Percentiles rank a stretch among this genome's conserved stretches.
phyloP scores from a whole-genome alignment of 2,113 vertebrate genomes.

The Cervus canadensis region DNA sequence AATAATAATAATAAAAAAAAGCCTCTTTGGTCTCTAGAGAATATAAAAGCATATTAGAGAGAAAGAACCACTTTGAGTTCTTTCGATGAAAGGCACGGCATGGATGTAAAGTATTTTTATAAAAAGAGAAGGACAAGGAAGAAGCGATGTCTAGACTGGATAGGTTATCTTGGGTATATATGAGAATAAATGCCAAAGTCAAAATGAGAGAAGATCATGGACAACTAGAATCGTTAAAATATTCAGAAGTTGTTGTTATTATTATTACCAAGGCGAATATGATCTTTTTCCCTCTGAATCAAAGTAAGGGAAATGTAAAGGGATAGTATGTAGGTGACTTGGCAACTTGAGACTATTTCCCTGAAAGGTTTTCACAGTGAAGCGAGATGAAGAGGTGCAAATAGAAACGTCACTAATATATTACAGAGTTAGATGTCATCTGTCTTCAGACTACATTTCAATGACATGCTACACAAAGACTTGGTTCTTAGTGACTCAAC shows the following conservation, averaged over 20 bases:
- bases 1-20: background rate
- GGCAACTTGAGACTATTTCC: conserved; percentile 7
- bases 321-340: conserved; percentile 3
- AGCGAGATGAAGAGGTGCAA: conserved; percentile 13
- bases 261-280: conserved; percentile 20
- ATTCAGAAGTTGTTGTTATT: conserved; percentile 21
- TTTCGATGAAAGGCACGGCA: conserved; percentile 57
- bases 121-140: conserved; percentile 48
- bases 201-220: conserved; percentile 31
- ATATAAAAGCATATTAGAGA: conserved; percentile 63
- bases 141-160: conserved; percentile 53
- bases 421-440: background rate
- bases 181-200: conserved; percentile 52
- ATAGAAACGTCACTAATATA: conserved; percentile 24
- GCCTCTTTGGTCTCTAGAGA: conserved; percentile 52
- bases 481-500: background rate
- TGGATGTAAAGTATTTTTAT: conserved; percentile 53
- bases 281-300: conserved; percentile 16
- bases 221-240: conserved; percentile 24
- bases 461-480: background rate
- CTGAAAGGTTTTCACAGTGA: conserved; percentile 3
- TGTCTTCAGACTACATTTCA: background rate
- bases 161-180: conserved; percentile 20
- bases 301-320: conserved; percentile 54
- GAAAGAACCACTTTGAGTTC: conserved; percentile 65